These are phyloP conservation scores for Isichthys henryi DNA, from an alignment of 2,113 vertebrate genomes.

Conservation along the genomic window DNA sequence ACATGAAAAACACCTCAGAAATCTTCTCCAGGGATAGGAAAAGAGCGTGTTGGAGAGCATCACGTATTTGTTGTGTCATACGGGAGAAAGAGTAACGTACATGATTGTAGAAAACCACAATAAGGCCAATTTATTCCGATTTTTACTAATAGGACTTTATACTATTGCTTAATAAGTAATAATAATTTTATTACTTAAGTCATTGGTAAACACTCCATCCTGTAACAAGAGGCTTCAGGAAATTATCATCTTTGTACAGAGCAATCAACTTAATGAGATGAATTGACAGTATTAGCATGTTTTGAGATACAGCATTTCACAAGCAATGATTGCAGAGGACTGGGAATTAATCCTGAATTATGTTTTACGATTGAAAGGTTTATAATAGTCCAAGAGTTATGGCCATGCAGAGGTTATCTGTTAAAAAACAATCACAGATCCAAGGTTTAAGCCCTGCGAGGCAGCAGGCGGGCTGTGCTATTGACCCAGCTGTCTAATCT, in stretches of 20 bases:
- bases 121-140: background rate
- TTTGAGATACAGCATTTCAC: background rate
- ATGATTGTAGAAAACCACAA: background rate
- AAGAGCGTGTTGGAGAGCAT: background rate
- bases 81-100: background rate
- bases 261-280: background rate
- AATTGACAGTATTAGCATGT: background rate
- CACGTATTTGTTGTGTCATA: too few relatives aligned
- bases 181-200: constrained; percentile 6
- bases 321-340: background rate
- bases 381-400: background rate
- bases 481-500: background rate
- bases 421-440: background rate
- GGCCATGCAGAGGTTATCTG: background rate
- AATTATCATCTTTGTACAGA: background rate
- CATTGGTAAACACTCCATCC: background rate
- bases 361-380: background rate
- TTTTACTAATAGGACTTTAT: constrained; percentile 5
- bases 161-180: constrained; percentile 8
- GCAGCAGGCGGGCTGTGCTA: background rate
- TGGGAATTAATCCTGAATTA: background rate
- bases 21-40: background rate
- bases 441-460: background rate
- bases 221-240: background rate
- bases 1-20: background rate